Conservation (phyloP, 2,888 invertebrate genomes). For the Microdon myrmicae region DNA sequence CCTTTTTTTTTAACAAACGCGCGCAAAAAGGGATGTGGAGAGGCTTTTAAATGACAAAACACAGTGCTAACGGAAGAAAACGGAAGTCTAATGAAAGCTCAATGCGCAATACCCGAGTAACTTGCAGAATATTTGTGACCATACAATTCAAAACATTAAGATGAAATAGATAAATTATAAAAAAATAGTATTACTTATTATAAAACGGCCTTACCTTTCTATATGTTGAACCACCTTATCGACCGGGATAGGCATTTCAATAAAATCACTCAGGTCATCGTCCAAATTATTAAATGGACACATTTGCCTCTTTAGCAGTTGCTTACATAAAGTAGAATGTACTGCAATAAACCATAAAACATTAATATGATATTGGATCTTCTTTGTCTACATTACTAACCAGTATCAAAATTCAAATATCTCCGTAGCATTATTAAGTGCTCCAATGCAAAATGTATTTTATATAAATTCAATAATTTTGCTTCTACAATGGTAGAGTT, state of each 20-base stretch:
- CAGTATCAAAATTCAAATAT: conserved; percentile 62
- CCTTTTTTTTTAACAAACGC: too few relatives aligned
- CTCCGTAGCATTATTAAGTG: conserved; percentile 64
- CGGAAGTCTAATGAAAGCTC: too few relatives aligned
- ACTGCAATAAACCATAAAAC: conserved; percentile 55
- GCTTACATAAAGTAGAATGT: conserved; percentile 59
- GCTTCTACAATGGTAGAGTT: conserved; percentile 57
- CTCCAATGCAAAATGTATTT: conserved; percentile 64
- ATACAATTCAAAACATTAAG: too few relatives aligned
- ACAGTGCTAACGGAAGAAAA: too few relatives aligned
- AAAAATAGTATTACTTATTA: not conserved
- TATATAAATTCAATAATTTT: conserved; percentile 60
- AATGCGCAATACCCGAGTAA: too few relatives aligned
- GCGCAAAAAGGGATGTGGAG: too few relatives aligned
- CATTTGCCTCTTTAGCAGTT: conserved; percentile 58
- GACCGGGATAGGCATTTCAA: conserved; percentile 60
- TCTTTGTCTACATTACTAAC: conserved; percentile 48
- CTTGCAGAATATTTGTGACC: too few relatives aligned
- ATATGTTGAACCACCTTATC: conserved; percentile 60
- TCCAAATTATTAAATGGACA: conserved; percentile 56
- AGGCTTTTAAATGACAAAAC: too few relatives aligned
- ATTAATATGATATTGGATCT: not conserved
- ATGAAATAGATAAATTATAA: too few relatives aligned
- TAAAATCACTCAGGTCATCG: conserved; percentile 59
- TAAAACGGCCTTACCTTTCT: conserved; percentile 54